Conservation (phyloP, 2,888 invertebrate genomes). For the Meiosimyza decipiens region DNA sequence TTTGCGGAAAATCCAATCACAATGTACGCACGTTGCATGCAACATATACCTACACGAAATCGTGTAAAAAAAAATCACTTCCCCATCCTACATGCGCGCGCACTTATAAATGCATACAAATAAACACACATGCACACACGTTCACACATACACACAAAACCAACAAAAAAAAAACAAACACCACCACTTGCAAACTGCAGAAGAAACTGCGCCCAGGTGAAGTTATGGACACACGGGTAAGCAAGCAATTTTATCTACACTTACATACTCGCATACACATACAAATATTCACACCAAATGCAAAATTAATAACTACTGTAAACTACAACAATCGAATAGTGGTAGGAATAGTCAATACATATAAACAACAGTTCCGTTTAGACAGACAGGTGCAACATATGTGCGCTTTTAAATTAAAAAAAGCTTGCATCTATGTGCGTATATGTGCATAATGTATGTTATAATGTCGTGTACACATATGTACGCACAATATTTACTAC, state of each 20-base stretch:
- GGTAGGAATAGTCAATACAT: no score
- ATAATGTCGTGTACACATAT: no score
- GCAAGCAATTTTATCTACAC: conserved; percentile 43
- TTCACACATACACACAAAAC: not conserved
- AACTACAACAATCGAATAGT: no score
- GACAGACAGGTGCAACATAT: no score
- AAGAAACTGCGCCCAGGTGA: conserved; percentile 90
- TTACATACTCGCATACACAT: no score
- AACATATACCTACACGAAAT: not conserved
- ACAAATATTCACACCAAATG: no score
- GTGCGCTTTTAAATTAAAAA: no score
- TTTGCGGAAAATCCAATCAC: conserved; percentile 35
- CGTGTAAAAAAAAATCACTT: not conserved
- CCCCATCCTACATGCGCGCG: conserved; percentile 40
- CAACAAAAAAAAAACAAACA: not conserved
- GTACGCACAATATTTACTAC: no score
- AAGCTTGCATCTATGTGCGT: no score
- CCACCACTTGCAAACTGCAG: conserved; percentile 41
- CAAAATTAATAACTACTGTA: no score
- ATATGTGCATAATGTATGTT: no score
- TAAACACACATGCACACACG: conserved; percentile 21
- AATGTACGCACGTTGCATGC: conserved; percentile 33
- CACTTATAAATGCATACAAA: conserved; percentile 43
- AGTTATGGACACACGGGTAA: conserved; percentile 95
- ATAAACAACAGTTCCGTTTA: no score